Percentiles rank a stretch among this genome's conserved stretches.
These are phyloP conservation scores for Poeciliopsis turrubarensis DNA, from an alignment of 2,113 vertebrate species.

Conservation along the genomic window DNA sequence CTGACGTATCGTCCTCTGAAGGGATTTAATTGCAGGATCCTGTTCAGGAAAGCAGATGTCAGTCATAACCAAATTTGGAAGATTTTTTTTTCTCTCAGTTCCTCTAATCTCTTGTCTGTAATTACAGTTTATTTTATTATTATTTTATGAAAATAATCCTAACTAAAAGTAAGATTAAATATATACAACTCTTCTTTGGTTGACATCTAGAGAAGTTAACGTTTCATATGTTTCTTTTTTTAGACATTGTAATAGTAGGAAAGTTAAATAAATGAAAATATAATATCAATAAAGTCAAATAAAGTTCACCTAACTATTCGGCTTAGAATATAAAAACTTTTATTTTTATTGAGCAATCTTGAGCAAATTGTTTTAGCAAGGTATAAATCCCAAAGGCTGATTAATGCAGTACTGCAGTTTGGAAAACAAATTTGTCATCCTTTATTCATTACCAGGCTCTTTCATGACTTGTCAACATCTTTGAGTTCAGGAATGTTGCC, in stretches of 20 bases:
- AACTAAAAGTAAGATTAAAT: not conserved
- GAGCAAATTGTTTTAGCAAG: constrained; percentile 1
- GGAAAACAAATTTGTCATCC: constrained; percentile 44
- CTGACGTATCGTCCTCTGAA: constrained; percentile 35
- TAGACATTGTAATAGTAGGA: not conserved
- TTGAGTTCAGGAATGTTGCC: constrained; percentile 28
- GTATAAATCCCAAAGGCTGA: not conserved
- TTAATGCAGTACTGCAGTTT: constrained; percentile 21
- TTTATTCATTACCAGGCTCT: constrained; percentile 43
- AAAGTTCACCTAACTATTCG: not conserved
- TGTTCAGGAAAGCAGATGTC: constrained; percentile 9
- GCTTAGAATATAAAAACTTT: not conserved
- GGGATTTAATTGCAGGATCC: constrained; percentile 27
- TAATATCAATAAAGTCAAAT: not conserved
- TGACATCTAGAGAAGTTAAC: not conserved
- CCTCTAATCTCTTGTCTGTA: too few relatives aligned
- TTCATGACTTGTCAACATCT: constrained; percentile 46
- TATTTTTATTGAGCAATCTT: not conserved
- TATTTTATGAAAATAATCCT: not conserved
- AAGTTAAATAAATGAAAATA: not conserved
- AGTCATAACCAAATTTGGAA: not conserved
- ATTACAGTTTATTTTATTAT: not conserved
- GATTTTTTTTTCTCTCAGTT: not conserved
- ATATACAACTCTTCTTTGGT: not conserved
- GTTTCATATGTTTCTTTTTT: not conserved